Conservation (phyloP, 2,113 vertebrate genomes). For the Anarrhichthys ocellatus region DNA sequence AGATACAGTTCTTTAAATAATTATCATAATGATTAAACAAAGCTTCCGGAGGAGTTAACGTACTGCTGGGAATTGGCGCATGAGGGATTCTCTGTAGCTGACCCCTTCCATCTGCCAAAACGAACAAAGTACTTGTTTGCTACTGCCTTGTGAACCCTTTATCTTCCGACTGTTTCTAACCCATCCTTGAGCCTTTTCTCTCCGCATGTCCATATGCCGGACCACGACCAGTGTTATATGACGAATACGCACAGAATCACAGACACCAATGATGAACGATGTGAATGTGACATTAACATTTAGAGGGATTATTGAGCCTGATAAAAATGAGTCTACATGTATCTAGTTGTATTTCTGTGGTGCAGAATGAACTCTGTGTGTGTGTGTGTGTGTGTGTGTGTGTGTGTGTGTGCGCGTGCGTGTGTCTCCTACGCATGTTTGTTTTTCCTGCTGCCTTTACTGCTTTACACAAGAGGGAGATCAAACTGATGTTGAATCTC, state of each 20-base stretch:
- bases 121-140: constrained; percentile 60
- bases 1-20: neutral
- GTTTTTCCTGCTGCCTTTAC: neutral
- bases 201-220: constrained; percentile 43
- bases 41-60: constrained; percentile 2
- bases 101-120: constrained; percentile 57
- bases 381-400: neutral
- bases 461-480: constrained; percentile 25
- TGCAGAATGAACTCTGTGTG: neutral
- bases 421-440: no score
- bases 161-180: constrained; percentile 45
- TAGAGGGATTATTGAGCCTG: constrained; percentile 21
- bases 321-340: constrained; percentile 6
- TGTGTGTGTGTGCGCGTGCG: neutral
- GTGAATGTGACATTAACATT: constrained; percentile 56
- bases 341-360: constrained; percentile 12
- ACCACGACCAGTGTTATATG: constrained; percentile 37
- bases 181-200: constrained; percentile 30
- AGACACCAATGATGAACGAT: constrained; percentile 56
- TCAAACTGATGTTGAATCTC: neutral
- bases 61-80: constrained; percentile 40
- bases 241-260: constrained; percentile 51
- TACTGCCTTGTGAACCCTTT: constrained; percentile 37
- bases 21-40: constrained; percentile 6
- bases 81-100: constrained; percentile 12